phyloP scores from a whole-genome alignment of 2,113 vertebrate genomes.

The Mus pahari region DNA sequence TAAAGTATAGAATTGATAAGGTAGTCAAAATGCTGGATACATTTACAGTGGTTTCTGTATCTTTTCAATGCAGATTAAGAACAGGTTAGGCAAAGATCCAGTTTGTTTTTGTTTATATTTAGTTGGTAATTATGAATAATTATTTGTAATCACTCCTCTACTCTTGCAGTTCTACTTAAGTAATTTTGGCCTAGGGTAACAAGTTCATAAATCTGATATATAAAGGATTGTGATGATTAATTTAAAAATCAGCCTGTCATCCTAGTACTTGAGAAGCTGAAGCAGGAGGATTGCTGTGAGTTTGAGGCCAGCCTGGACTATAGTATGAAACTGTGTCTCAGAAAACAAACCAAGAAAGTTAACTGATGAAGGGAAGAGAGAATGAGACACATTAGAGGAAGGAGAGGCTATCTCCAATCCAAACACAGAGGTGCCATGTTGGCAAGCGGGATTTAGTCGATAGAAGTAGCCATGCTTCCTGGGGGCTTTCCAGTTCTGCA shows the following conservation, averaged over 20 bases:
- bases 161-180: neutral
- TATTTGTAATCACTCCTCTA: conserved; percentile 37
- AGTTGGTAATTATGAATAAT: conserved; percentile 30
- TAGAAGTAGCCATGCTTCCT: neutral
- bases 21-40: conserved; percentile 20
- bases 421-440: neutral
- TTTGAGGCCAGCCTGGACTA: neutral
- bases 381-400: neutral
- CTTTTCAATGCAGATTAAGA: conserved; percentile 14
- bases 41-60: neutral
- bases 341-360: neutral
- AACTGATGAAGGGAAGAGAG: neutral
- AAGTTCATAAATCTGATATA: neutral
- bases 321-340: neutral
- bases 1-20: conserved; percentile 20
- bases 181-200: conserved; percentile 20
- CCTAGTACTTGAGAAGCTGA: neutral
- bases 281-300: neutral
- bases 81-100: neutral
- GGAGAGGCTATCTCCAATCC: neutral
- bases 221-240: neutral
- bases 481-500: neutral
- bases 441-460: neutral
- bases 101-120: conserved; percentile 13
- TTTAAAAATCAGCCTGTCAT: conserved; percentile 12